Evolutionary conservation across 2,888 invertebrate genomes (phyloP), one percentile per base, ranked within the genome.

Genomic region (Apotomis turbidana): DNA sequence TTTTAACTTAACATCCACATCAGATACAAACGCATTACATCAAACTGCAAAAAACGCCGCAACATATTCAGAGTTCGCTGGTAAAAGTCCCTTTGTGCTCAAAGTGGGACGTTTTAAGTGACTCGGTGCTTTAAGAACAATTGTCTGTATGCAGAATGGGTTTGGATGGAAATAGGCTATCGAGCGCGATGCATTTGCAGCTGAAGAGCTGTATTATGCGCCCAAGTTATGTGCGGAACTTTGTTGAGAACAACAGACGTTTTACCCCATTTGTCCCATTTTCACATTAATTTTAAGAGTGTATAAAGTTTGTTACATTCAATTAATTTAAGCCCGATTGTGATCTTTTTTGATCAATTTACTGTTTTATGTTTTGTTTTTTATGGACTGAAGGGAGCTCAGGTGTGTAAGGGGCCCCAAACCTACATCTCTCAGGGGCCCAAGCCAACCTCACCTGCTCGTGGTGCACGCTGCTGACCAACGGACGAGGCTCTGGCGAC

Each of bases 41-140:
- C 38, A 70, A 74, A 72, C 66, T 67, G 62, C 13, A 68, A 72
- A 72, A 72, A 63, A 58, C 44, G 44, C 3, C 51, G 68, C 61
- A 69, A 69, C 60, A 73, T 66, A 68, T 72, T 68, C 71, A 72
- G 63, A 72, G 72, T 68, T 68, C 52, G 64, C 60, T 64, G 51
- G 79, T 81, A 83, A 87, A 88, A 86, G 84, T 88, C 83, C 86
- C 89, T 90, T 90, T 91, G 89, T 89, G 84, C 76, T 74, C 81
- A 86, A 72, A 89, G 88, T 89, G 86, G 88, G 82, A 83, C 89
- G 83, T 85, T 90, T 85, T 87, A 86, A 90, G 89, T 87, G 76
- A 78, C 79, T 78, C 76, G 81, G 85, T 82, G 83, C 85, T 87
- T 85, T 87, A 86, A 87, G 88, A 86, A 87, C 87, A 84, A 89